Conservation (phyloP, 2,797 vertebrate species). For the Lindbergichthys nudifrons region DNA sequence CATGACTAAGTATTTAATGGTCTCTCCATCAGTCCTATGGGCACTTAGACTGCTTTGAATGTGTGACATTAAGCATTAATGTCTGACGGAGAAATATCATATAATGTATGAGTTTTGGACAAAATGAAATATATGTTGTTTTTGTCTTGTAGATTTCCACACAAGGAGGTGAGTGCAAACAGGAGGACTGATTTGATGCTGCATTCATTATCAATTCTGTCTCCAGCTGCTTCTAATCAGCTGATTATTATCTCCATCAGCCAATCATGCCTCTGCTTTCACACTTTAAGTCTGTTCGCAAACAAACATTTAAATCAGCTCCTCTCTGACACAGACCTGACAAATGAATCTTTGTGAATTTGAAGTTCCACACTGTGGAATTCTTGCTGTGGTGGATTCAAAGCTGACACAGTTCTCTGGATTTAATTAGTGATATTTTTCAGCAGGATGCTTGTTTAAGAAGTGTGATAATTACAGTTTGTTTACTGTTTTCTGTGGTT, state of each 20-base stretch:
- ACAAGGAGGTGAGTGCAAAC: too few species aligned
- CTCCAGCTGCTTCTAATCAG: too few species aligned
- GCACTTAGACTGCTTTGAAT: background rate
- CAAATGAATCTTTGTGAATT: background rate
- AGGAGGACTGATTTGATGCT: too few species aligned
- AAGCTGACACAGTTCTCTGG: background rate
- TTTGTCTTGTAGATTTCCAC: too few species aligned
- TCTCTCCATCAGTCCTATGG: background rate
- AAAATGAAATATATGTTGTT: too few species aligned
- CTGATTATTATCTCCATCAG: too few species aligned
- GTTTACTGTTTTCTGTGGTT: background rate
- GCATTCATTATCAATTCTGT: too few species aligned
- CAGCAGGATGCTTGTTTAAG: background rate
- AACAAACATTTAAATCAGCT: too few species aligned
- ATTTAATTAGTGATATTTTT: background rate
- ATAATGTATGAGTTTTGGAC: background rate
- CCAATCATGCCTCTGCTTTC: too few species aligned
- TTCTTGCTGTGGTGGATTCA: background rate
- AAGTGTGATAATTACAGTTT: background rate
- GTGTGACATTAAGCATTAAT: background rate
- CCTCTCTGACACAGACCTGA: too few species aligned
- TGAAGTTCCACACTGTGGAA: background rate
- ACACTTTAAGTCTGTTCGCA: too few species aligned
- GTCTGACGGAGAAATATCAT: background rate
- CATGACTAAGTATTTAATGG: background rate